Evolutionary conservation across 2,888 invertebrate species (phyloP), one percentile per base, ranked within the genome.

Genomic region (Limenitis camilla): DNA sequence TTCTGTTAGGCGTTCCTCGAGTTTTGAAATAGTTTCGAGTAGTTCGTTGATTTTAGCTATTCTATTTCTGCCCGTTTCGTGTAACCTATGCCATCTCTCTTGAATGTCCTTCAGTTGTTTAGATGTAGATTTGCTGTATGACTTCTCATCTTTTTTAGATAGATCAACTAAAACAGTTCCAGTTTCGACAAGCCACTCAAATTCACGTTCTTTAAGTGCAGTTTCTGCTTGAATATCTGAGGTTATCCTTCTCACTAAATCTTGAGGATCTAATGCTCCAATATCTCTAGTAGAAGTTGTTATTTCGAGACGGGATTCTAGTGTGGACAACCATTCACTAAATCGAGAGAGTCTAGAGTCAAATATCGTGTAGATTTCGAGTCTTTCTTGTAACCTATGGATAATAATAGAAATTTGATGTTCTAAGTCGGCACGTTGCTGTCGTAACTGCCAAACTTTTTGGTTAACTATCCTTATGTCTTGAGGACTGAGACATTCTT

Each of bases 401-500:
- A 92, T 91, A 7, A 94, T 81, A 39, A 91, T 89, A 0, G 92
- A 90, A 1, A 96, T 79, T 69, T 94, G 93, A 64, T 94, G 93
- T 64, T 95, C 94, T 3, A 96, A 76, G 63, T 96, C 96, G 0
- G 92, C 91, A 61, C 95, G 92, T 65, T 94, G 94, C 69, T 96
- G 95, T 76, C 91, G 90, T 48, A 96, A 76, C 55, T 95, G 89
- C 91, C 94, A 93, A 58, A 93, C 89, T 60, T 91, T 90, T 71
- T 96, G 96, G 62, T 92, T 92, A 43, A 96, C 90, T 9, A 92
- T 87, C 71, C 95, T 93, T 78, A 95, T 92, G 68, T 96, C 96
- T 42, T 92, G 91, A 0, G 95, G 94, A 72, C 94, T 94, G 5
- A 96, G 88, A 64, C 94, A 94, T 71, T 96, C 95, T 66, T 95